Base-by-base conservation (phyloP, 1,140 invertebrate species). In the Drosophila subpulchrella region DNA sequence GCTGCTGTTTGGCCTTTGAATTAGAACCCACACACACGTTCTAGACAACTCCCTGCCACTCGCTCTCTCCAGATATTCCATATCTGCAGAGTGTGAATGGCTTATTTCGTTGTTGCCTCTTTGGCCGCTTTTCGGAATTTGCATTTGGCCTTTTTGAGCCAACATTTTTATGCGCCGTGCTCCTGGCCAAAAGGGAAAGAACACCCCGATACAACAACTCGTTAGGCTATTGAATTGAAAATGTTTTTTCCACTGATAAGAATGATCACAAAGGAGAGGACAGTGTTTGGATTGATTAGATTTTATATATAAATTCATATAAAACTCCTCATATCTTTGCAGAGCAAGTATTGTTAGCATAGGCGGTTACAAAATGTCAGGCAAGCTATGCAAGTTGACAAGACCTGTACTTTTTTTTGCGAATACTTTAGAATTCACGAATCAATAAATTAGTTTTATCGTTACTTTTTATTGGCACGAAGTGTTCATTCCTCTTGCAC, bases 1-100 rank as follows among this genome's bases (percentile, higher is more conserved):
- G 83, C 83, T 88, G 83, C 79, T 86, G 83, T 86, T 88, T 86
- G 82, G 79, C 82, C 83, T 86, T 83, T 90, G 82, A 88, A 85
- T 85, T 85, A 85, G 82, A 88, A 66, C 78, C 59, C 78, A 70
- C 60, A 70, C 53, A 72, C 57, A 51, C 59, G 15, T 38, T 20
- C 32, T 38, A 27, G 30, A 58, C 47, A 12, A 11, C 27, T 58
- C 27, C 51, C 47, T n/a, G 34, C 11, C 39, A 44, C 27, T 4
- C 30, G 12, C 39, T 6, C 39, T 4, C 15, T 24, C 10, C 12
- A 15, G 10, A 27, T 39, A 34, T 48, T 76, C 55, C 81, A 48
- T 75, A 60, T 58, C 65, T 68, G 36, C 47, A 63, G 77, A 78
- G 82, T 88, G 82, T 73, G 79, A 86, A 88, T 88, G 75, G 83